Base-by-base conservation (phyloP, 2,113 vertebrate genomes). In the Otus sunia region DNA sequence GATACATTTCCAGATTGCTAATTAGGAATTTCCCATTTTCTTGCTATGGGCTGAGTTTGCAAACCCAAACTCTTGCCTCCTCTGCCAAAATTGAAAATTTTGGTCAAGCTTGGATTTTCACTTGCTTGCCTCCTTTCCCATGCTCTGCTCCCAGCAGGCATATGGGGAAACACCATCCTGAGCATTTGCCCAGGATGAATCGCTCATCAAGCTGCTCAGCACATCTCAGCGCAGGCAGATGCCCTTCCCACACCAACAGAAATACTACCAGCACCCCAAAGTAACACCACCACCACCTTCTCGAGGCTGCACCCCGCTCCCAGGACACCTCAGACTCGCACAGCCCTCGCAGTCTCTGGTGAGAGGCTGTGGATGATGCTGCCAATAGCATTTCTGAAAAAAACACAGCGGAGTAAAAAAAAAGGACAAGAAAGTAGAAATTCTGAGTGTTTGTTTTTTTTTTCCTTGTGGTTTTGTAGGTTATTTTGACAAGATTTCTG, bases 381-480 rank as follows among this genome's bases (percentile, higher is more conserved):
- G 53, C 23, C 21, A n/a, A 25, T 16, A 53, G 21, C 20, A 4
- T 30, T 66, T 41, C 59, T 62, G 71, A 69, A 41, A 53, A 71
- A 68, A 36, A 62, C 41, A n/a, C 1, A 0, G 36, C 0, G 1
- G 19, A 53, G 37, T 10, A 4, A 64, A 64, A 43, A 17, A 53
- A 62, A 20, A 47, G 20, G 62, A 53, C 30, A 39, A 29, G 11
- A 37, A 69, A 10, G 50, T 32, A 64, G 58, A 82, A 77, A 59
- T 45, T 15, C 43, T 2, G 3, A 11, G 39, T 41, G 39, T 29
- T 73, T 12, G 34, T 14, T 39, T 12, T 17, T 52, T 32, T 41
- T 2, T 2, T 8, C 30, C 5, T 34, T 23, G 15, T 49, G 68
- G 50, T 30, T 76, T 92, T 66, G 34, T 39, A 52, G 43, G 50